phyloP scores from a whole-genome alignment of 2,888 invertebrate genomes.

The Drosophila longiperda region DNA sequence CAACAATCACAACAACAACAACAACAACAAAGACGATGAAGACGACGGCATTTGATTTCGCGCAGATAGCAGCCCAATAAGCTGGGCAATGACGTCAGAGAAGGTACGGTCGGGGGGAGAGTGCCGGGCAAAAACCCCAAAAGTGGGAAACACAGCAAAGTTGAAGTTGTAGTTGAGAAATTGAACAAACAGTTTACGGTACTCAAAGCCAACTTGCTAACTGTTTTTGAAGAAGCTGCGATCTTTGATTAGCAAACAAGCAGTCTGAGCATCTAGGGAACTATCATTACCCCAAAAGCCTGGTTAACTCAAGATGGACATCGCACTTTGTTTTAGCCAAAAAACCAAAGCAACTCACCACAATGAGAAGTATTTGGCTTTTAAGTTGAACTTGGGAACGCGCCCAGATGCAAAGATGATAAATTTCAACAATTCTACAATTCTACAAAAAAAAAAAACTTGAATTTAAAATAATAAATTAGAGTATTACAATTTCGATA shows the following conservation, averaged over 20 bases:
- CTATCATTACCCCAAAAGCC: constrained; percentile 69
- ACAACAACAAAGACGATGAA: constrained; percentile 41
- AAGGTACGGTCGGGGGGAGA: neutral
- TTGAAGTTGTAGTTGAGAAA: constrained; percentile 69
- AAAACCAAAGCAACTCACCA: constrained; percentile 37
- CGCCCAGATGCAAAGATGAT: neutral
- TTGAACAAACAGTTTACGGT: constrained; percentile 79
- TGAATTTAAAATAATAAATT: neutral
- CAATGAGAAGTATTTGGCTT: neutral
- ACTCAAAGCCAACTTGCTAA: constrained; percentile 66
- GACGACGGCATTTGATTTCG: constrained; percentile 77
- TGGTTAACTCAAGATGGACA: constrained; percentile 25
- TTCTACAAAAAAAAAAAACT: neutral
- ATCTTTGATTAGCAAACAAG: constrained; percentile 79
- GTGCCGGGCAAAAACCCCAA: neutral
- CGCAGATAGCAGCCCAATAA: constrained; percentile 64
- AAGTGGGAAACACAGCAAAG: constrained; percentile 27
- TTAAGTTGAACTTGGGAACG: neutral
- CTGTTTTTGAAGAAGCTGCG: constrained; percentile 69
- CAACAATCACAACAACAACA: constrained; percentile 8
- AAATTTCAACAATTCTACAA: neutral
- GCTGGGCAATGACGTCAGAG: constrained; percentile 64
- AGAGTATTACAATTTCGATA: constrained; percentile 53
- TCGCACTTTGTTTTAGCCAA: constrained; percentile 62
- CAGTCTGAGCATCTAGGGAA: constrained; percentile 44